Evolutionary conservation across 2,113 vertebrate genomes (phyloP).

Genomic region (Chlamydotis undulata): DNA sequence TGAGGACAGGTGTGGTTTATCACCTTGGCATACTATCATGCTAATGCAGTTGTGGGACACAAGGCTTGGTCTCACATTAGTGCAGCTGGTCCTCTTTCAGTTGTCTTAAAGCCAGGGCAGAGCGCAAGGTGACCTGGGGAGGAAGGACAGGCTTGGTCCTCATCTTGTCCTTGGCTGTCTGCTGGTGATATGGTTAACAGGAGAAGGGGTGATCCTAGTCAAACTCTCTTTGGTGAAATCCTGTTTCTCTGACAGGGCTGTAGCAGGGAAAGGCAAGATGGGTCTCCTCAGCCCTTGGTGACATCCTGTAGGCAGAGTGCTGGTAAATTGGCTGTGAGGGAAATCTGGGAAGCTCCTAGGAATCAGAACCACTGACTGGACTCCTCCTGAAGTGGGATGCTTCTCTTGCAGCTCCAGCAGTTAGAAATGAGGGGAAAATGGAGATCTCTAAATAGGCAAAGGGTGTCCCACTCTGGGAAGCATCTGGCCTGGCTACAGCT

Average conservation of each 20-base stretch:
- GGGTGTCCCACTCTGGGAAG: rapidly evolving
- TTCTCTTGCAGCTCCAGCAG: background rate
- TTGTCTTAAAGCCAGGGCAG: background rate
- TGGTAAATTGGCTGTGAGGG: background rate
- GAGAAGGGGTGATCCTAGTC: background rate
- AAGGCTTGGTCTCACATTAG: background rate
- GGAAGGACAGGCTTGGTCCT: background rate
- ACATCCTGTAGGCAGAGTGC: no score
- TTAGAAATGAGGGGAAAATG: background rate
- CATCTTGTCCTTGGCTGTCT: rapidly evolving
- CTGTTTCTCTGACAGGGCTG: background rate
- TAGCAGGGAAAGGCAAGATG: background rate
- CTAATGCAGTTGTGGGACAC: no score
- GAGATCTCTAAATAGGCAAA: background rate
- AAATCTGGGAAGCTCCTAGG: background rate
- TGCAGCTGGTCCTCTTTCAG: background rate
- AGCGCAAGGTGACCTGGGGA: rapidly evolving
- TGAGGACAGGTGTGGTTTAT: background rate
- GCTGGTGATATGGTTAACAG: background rate
- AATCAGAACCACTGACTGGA: background rate
- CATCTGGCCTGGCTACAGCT: background rate
- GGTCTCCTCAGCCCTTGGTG: background rate
- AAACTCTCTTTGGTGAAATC: background rate
- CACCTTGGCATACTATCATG: background rate
- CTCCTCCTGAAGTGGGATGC: background rate